phyloP scores from a whole-genome alignment of 2,797 vertebrate species.

The Cyclopterus lumpus region DNA sequence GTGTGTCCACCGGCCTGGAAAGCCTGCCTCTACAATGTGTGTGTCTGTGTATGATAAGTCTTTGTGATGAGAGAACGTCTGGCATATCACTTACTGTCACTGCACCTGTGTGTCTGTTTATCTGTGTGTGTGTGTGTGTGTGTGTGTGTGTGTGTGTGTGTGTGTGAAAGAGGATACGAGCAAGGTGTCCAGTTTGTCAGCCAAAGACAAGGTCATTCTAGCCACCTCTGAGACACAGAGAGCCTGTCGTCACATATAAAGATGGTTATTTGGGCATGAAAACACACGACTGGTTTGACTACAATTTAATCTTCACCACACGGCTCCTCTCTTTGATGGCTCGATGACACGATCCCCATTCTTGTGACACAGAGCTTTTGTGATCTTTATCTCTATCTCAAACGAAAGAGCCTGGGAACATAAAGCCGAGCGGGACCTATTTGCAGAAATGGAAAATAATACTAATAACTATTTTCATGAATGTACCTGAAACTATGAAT shows the following conservation, averaged over 20 bases:
- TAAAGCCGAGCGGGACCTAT: neutral
- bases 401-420: neutral
- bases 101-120: constrained; percentile 18
- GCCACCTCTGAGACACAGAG: constrained; percentile 13
- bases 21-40: constrained; percentile 27
- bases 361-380: constrained; percentile 11
- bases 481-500: neutral
- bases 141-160: neutral
- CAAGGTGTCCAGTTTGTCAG: constrained; percentile 58
- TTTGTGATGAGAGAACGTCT: constrained; percentile 48
- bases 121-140: constrained; percentile 17
- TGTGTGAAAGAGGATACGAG: constrained; percentile 8
- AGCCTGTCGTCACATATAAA: constrained; percentile 21
- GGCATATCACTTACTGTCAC: constrained; percentile 50
- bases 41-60: constrained; percentile 48
- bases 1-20: constrained; percentile 24
- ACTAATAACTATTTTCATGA: neutral
- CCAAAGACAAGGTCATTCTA: constrained; percentile 58
- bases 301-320: constrained; percentile 16
- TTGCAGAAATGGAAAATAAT: neutral
- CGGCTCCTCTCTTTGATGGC: neutral
- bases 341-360: neutral
- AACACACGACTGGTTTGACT: constrained; percentile 1
- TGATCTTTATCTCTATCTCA: neutral
- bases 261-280: constrained; percentile 11